Conservation (phyloP, 2,888 invertebrate genomes). For the Poecilus cupreus region DNA sequence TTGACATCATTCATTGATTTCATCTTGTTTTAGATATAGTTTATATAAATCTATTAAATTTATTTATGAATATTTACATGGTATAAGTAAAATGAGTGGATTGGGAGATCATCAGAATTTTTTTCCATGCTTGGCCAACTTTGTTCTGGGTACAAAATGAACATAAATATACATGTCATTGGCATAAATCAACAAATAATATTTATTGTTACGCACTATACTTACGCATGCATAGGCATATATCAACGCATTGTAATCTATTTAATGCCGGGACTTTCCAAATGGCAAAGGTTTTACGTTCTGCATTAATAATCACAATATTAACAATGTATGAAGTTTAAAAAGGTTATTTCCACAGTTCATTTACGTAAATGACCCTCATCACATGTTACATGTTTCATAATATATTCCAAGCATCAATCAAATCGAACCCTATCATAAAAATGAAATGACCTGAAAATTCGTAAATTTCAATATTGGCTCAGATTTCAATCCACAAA, state of each 20-base stretch:
- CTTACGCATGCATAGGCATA: not conserved
- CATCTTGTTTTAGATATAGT: no score
- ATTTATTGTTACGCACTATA: no score
- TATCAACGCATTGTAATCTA: not conserved
- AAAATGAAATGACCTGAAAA: not conserved
- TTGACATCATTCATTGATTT: no score
- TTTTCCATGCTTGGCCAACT: no score
- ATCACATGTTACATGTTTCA: not conserved
- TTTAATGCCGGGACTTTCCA: slow-evolving; percentile 1
- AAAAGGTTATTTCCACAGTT: slow-evolving; percentile 1
- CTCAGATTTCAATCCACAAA: not conserved
- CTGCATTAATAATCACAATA: not conserved
- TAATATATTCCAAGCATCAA: not conserved
- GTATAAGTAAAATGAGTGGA: no score
- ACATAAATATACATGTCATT: not conserved
- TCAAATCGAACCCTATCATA: not conserved
- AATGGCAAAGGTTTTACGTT: not conserved
- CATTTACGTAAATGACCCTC: not conserved
- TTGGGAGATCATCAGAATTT: no score
- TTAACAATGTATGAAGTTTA: not conserved
- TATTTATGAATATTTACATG: no score
- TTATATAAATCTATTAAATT: no score
- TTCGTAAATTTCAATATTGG: not conserved
- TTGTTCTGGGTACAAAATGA: no score
- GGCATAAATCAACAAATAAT: not conserved